Base-by-base conservation (phyloP, 1,140 invertebrate species). In the Zaprionus ghesquierei region DNA sequence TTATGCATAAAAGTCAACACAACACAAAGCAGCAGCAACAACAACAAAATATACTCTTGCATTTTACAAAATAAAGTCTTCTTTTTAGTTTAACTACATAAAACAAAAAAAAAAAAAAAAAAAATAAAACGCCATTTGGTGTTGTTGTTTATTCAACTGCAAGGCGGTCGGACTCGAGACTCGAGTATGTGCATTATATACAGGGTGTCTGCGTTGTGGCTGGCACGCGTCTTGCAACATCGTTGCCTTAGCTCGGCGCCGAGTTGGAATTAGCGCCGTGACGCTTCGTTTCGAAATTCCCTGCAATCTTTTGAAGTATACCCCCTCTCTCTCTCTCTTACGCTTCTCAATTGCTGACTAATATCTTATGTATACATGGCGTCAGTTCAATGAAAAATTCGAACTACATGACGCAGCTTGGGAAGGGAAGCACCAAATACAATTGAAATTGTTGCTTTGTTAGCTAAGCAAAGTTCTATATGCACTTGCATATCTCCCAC, bases 11-110 rank as follows among this genome's bases (percentile, higher is more conserved):
- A 75, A 76, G 69, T 76, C 74, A 76, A 58, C 69, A 69, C 69
- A 70, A 81, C 78, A 69, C 74, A 65, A 81, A 77, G 54, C 71
- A 75, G 62, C 62, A 70, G 53, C 60, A 80, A 27, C 56, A 74
- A 65, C 61, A 79, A 79, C 64, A 85, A 80, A 87, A 89, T 84
- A 89, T 89, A 89, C 84, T 89, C 84, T 90, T 89, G 85, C 85
- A 89, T 89, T 89, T 87, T 87, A 87, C 78, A 87, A 89, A 90
- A 90, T 90, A 90, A 90, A 90, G 87, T 90, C 87, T 89, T 89
- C 85, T 86, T 85, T 86, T 90, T 90, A 90, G 87, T 90, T 90
- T 79, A 90, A 90, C 85, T 89, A 90, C 69, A 87, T 79, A 69
- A 76, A 78, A 75, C 25, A 35, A 25, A 27, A 41, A 46, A 13